phyloP scores from a whole-genome alignment of 1,140 invertebrate species.

The Bicyclus anynana region DNA sequence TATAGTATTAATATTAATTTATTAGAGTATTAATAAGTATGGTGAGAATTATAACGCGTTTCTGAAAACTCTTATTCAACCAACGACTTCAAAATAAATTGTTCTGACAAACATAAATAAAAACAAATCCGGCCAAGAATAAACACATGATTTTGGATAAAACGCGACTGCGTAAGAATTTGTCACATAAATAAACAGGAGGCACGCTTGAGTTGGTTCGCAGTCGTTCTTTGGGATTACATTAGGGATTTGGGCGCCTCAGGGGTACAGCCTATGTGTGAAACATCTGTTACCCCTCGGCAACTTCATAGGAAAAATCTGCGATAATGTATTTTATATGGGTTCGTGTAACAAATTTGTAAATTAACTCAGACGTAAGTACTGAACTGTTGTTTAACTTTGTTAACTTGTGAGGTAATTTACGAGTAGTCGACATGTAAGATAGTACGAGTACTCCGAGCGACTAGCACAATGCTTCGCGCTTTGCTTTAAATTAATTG shows the following conservation, averaged over 20 bases:
- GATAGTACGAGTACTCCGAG: not conserved
- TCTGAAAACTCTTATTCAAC: not conserved
- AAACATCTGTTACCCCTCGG: conserved; percentile 73
- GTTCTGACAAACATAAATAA: conserved; percentile 19
- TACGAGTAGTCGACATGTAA: conserved; percentile 13
- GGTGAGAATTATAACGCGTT: too few species aligned
- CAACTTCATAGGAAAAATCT: conserved; percentile 21
- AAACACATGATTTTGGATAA: conserved; percentile 66
- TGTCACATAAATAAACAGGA: conserved; percentile 75
- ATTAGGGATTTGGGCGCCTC: conserved; percentile 63
- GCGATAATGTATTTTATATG: conserved; percentile 6
- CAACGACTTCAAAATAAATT: conserved; percentile 6
- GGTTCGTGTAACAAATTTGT: conserved; percentile 15
- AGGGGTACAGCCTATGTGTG: conserved; percentile 48
- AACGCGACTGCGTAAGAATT: conserved; percentile 64
- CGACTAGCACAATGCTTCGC: not conserved
- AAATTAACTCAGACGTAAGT: conserved; percentile 10
- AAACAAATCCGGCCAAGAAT: conserved; percentile 44
- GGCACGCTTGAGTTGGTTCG: conserved; percentile 63
- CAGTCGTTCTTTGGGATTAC: conserved; percentile 70
- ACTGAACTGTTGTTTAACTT: conserved; percentile 17
- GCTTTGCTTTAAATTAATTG: conserved; percentile 9
- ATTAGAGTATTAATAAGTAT: conserved; percentile 12
- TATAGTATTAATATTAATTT: too few species aligned
- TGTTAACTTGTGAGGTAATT: conserved; percentile 14